Conservation (phyloP, 92 coral and sea anemone species). For the Heliopora coerulea region DNA sequence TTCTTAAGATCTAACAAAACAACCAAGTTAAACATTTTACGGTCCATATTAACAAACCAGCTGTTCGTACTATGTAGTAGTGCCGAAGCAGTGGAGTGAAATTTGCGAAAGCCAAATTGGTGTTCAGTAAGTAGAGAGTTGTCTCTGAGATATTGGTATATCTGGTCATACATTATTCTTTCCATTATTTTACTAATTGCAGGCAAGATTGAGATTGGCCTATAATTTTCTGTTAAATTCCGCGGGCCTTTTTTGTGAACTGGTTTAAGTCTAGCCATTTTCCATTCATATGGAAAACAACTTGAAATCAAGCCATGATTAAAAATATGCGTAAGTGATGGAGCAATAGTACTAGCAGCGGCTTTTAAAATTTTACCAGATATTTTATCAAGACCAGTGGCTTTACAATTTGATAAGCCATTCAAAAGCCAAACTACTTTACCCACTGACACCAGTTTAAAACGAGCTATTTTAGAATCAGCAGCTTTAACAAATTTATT, state of each 20-base stretch:
- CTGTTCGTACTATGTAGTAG: slow-evolving; percentile 48
- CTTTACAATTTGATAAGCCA: slow-evolving; percentile 5
- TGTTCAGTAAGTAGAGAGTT: slow-evolving; percentile 15
- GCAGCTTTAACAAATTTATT: not conserved
- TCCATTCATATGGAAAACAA: slow-evolving; percentile 51
- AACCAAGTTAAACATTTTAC: no score
- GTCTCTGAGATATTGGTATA: slow-evolving; percentile 30
- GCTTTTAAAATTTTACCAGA: not conserved
- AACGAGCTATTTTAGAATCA: not conserved
- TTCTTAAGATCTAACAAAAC: no score
- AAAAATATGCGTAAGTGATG: slow-evolving; percentile 48
- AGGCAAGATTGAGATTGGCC: no score
- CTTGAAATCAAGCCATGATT: slow-evolving; percentile 42
- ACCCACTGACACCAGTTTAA: not conserved
- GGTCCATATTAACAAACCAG: no score
- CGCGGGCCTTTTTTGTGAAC: slow-evolving; percentile 40
- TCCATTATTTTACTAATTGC: slow-evolving; percentile 50
- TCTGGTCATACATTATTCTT: slow-evolving; percentile 34
- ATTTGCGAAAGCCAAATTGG: slow-evolving; percentile 51
- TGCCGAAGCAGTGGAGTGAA: slow-evolving; percentile 45
- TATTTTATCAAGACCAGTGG: slow-evolving; percentile 11
- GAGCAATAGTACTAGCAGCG: slow-evolving; percentile 39
- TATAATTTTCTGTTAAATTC: slow-evolving; percentile 33
- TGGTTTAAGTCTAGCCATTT: slow-evolving; percentile 47
- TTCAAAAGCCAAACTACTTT: slow-evolving; percentile 9